Percentiles rank a stretch among this genome's conserved stretches.
These are phyloP conservation scores for Magallana angulata DNA, from an alignment of 1,140 invertebrate species.

Conservation along the genomic window DNA sequence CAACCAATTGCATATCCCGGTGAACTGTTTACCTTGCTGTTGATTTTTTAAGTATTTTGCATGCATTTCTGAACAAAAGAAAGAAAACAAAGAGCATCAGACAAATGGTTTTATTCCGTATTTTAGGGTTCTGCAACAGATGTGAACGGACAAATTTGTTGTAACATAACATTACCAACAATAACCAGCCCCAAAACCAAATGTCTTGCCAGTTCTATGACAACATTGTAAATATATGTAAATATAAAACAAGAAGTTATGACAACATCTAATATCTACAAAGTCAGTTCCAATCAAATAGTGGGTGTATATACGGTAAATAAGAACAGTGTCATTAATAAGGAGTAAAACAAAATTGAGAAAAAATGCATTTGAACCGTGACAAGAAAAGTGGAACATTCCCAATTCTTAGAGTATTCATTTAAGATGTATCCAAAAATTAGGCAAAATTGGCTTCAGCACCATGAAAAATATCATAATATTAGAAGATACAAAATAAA, in stretches of 20 bases:
- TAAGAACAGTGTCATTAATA: not conserved
- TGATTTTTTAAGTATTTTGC: too few species aligned
- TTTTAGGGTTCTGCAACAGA: not conserved
- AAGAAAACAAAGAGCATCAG: not conserved
- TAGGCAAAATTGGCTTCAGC: not conserved
- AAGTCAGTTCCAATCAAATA: not conserved
- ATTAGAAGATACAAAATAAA: too few species aligned
- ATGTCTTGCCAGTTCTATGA: not conserved
- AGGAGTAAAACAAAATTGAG: not conserved
- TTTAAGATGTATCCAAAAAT: not conserved
- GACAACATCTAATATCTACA: constrained; percentile 15
- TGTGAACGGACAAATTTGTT: too few species aligned
- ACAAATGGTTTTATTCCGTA: not conserved
- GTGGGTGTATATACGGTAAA: not conserved
- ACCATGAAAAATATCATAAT: not conserved
- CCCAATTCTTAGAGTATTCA: not conserved
- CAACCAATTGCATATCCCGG: too few species aligned
- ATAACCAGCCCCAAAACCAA: not conserved
- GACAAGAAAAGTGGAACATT: not conserved
- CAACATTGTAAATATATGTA: constrained; percentile 10
- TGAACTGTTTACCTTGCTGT: too few species aligned
- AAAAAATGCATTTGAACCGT: not conserved
- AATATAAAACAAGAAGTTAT: constrained; percentile 12
- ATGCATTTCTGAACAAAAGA: not conserved
- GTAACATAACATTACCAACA: too few species aligned